Evolutionary conservation across 2,113 vertebrate species (phyloP).

Genomic region (Todiramphus saurophagus): DNA sequence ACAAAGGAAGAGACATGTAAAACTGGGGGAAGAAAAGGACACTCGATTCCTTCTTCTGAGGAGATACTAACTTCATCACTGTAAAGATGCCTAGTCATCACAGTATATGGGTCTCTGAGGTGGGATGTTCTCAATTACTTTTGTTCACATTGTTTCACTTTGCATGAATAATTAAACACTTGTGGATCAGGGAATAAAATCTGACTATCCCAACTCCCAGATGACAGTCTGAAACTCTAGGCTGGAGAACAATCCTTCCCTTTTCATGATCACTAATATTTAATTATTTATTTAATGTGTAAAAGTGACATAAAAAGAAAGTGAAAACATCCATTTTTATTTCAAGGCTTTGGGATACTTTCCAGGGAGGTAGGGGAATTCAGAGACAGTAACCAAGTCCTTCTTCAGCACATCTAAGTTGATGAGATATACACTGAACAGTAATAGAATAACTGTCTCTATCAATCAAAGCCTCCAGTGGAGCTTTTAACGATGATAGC

Average conservation of each 20-base stretch:
- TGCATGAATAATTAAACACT: not conserved
- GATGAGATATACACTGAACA: not conserved
- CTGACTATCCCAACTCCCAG: not conserved
- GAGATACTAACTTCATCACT: not conserved
- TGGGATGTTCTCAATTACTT: not conserved
- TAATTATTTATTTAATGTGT: not conserved
- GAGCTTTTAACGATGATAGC: not conserved
- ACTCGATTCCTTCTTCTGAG: not conserved
- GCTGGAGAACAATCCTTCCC: not conserved
- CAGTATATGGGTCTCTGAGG: not conserved
- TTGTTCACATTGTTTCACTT: not conserved
- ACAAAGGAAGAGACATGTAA: not conserved
- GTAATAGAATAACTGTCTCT: not conserved
- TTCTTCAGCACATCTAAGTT: not conserved
- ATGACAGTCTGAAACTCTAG: fast-evolving
- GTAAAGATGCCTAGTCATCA: not conserved
- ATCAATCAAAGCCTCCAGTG: not conserved
- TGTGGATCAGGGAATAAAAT: not conserved
- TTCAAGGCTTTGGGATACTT: not conserved
- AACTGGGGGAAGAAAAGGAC: not conserved
- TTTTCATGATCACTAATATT: not conserved
- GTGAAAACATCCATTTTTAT: not conserved
- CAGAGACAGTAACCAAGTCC: not conserved
- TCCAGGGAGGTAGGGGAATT: not conserved
- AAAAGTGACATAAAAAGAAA: not conserved